phyloP scores from a whole-genome alignment of 2,888 invertebrate species.

The Brenthis ino region DNA sequence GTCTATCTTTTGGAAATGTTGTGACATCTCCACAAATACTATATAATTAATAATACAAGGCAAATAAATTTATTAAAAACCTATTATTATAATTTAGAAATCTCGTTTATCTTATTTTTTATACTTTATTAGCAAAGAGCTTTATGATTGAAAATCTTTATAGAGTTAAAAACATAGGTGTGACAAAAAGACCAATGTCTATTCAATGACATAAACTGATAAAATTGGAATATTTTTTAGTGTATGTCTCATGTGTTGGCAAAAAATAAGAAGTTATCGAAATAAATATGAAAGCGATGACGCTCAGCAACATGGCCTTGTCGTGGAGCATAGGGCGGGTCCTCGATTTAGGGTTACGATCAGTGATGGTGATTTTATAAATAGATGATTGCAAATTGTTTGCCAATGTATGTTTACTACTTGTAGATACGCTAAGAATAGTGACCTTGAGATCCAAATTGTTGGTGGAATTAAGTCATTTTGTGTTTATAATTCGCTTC shows the following conservation, averaged over 20 bases:
- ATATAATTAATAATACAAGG: no score
- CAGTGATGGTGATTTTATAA: conserved; percentile 62
- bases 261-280: conserved; percentile 7
- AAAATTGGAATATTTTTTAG: conserved; percentile 13
- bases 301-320: conserved; percentile 45
- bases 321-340: conserved; percentile 62
- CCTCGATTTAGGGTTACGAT: conserved; percentile 54
- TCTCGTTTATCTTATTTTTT: no score
- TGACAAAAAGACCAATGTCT: conserved; percentile 10
- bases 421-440: conserved; percentile 59
- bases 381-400: conserved; percentile 66
- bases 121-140: no score
- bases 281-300: conserved; percentile 31
- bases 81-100: no score
- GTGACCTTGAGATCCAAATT: conserved; percentile 73
- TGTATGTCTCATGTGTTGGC: conserved; percentile 6
- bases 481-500: conserved; percentile 76
- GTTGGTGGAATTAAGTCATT: conserved; percentile 68
- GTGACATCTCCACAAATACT: no score
- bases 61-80: no score
- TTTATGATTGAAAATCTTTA: background rate
- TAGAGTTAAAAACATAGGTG: conserved; percentile 13
- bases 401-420: conserved; percentile 72
- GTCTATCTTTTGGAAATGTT: no score
- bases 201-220: conserved; percentile 21